Evolutionary conservation across 2,888 invertebrate species (phyloP), one percentile per base, ranked within the genome.

Genomic region (Lottia gigantea): DNA sequence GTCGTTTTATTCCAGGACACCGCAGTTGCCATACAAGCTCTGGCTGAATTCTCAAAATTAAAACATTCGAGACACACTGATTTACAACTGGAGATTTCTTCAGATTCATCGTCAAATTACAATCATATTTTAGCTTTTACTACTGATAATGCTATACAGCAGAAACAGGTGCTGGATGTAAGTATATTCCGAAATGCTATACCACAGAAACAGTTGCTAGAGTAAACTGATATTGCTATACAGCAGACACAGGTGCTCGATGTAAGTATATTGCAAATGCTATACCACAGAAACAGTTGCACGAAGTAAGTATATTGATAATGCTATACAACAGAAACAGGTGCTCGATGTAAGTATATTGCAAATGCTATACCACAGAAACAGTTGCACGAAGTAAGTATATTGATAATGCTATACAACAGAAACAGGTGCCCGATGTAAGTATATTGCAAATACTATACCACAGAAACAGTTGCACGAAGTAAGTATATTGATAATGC

Each of bases 401-500:
- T 55, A 23, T 23, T n/a, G 46, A 74, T 26, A 72, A 76, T 62
- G 74, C 76, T 46, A 72, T 71, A 31, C 46, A 46, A 11, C 67
- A 65, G 7, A 62, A 76, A 26, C 67, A 71, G 23, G 19, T 72
- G 3, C 46, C 64, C 45, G 62, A 75, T 65, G 75, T 75, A 62
- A 72, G 73, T 67, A 23, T 55, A 23, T 55, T n/a, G 46, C 72
- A 23, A 72, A 76, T 62, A 74, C 76, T 46, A 72, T 71, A 31
- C 46, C 46, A 11, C 67, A 65, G 7, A 62, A 76, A 46, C 68
- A 71, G n/a, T 16, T 74, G 3, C 31, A 62, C 47, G 63, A 75
- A 63, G 75, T 75, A 62, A 72, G 73, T 67, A 55, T 55, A 23
- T 23, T n/a, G 46, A 74, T 26, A 72, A 76, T 64, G 76, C 76